Base-by-base conservation (phyloP, 2,888 invertebrate species). In the Rutpela maculata region DNA sequence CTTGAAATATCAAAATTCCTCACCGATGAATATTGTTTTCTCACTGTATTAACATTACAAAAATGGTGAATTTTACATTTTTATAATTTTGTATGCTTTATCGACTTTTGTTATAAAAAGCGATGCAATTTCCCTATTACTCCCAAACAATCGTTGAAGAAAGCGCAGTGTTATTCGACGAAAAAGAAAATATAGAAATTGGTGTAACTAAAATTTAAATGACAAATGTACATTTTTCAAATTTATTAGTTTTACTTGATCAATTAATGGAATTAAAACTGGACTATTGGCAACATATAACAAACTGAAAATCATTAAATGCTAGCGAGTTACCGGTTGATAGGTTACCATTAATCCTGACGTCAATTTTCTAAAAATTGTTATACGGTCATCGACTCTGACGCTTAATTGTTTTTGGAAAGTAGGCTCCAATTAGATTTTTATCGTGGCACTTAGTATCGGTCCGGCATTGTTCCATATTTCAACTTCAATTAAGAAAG, bases 401-500 rank as follows among this genome's bases (percentile, higher is more conserved):
- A 4, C n/a, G 35, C 60, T 18, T 60, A 60, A 70, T 70, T 70
- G 70, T 60, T 70, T 26, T 38, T 56, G 50, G 55, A 55, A 22
- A 72, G 62, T 43, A 50, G 63, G 26, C 31, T 18, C 35, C 55
- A 38, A 72, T 72, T 63, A 63, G 72, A 72, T 72, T 63, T 72
- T 72, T 72, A 72, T 72, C 63, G 55, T 6, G 38, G 55, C 22
- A 70, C 60, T 70, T 38, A 19, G 38, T 43, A 12, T 19, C 17
- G 35, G 31, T 38, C 72, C 55, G 17, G 55, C 55, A 19, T 63
- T 74, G 69, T 62, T 59, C 59, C 70, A 73, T 69, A 72, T 72
- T 69, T 76, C 69, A 69, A 57, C 74, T 68, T 63, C 77, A 77
- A 70, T 77, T 69, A 74, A 74, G 65, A 73, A 62, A 72, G 74